Percentiles rank a stretch among this genome's conserved stretches.
Conservation (phyloP, 2,888 invertebrate species). For the Seladonia tumulorum region DNA sequence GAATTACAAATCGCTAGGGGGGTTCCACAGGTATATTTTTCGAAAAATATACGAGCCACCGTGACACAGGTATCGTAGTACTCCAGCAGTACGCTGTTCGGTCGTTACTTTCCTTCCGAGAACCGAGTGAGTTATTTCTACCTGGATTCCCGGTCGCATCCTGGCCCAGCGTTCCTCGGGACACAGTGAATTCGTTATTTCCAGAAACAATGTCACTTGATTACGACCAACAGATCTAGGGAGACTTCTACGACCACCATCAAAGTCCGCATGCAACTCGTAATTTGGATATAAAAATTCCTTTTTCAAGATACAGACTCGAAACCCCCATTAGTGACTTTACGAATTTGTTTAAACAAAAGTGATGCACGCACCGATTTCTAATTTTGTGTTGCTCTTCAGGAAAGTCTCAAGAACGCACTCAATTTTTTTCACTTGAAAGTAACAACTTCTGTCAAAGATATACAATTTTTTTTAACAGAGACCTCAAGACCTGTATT, state of each 20-base stretch:
- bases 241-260: neutral
- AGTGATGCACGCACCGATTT: neutral
- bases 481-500: too few relatives aligned
- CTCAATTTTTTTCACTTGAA: neutral
- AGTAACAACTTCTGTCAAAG: neutral
- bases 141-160: slow-evolving; percentile 5
- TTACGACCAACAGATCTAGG: neutral
- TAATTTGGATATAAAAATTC: neutral
- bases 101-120: slow-evolving; percentile 66
- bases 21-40: slow-evolving; percentile 62
- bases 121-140: slow-evolving; percentile 24
- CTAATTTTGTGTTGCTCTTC: neutral
- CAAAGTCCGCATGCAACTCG: neutral
- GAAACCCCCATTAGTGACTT: neutral
- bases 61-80: slow-evolving; percentile 52
- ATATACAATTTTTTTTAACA: neutral
- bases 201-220: slow-evolving; percentile 15
- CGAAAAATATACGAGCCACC: slow-evolving; percentile 72
- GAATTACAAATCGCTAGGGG: slow-evolving; percentile 26
- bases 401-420: neutral
- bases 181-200: slow-evolving; percentile 11
- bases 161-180: neutral
- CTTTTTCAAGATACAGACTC: neutral
- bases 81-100: slow-evolving; percentile 60
- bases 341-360: neutral